Conservation (phyloP, 2,797 vertebrate species). For the Hoplostethus mediterraneus region DNA sequence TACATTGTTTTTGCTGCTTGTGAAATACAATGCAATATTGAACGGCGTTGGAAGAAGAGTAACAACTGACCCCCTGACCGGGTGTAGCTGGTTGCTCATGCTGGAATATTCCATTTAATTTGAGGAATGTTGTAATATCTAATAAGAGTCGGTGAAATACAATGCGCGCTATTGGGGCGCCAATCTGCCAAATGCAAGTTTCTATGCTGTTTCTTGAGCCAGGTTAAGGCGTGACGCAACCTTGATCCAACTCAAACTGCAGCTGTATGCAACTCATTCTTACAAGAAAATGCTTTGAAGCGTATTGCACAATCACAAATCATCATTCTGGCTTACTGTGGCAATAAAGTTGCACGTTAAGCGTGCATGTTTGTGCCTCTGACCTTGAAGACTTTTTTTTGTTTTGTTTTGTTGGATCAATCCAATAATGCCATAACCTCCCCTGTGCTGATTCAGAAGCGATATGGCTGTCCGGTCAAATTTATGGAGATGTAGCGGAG, state of each 20-base stretch:
- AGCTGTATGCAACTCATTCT: too few species aligned
- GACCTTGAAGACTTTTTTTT: slow-evolving; percentile 1
- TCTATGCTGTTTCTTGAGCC: neutral
- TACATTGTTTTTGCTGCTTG: slow-evolving; percentile 71
- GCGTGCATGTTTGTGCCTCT: slow-evolving; percentile 8
- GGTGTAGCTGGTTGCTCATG: slow-evolving; percentile 59
- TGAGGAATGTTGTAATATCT: slow-evolving; percentile 12
- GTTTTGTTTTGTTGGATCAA: neutral
- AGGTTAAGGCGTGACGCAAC: neutral
- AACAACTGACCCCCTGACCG: slow-evolving; percentile 61
- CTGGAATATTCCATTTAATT: slow-evolving; percentile 36
- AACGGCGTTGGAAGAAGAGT: slow-evolving; percentile 64
- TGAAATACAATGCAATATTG: slow-evolving; percentile 76
- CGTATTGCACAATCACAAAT: neutral
- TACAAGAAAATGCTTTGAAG: neutral
- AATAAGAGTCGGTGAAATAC: slow-evolving; percentile 1
- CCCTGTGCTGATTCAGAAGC: slow-evolving; percentile 22
- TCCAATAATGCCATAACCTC: neutral
- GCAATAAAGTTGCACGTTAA: neutral
- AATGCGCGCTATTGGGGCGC: neutral
- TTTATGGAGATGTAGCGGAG: slow-evolving; percentile 34
- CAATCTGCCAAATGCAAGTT: neutral
- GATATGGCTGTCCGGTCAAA: slow-evolving; percentile 12
- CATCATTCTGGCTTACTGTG: neutral
- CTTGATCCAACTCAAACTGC: neutral